Conservation (phyloP, 2,888 invertebrate species). For the Zonitis immaculata region DNA sequence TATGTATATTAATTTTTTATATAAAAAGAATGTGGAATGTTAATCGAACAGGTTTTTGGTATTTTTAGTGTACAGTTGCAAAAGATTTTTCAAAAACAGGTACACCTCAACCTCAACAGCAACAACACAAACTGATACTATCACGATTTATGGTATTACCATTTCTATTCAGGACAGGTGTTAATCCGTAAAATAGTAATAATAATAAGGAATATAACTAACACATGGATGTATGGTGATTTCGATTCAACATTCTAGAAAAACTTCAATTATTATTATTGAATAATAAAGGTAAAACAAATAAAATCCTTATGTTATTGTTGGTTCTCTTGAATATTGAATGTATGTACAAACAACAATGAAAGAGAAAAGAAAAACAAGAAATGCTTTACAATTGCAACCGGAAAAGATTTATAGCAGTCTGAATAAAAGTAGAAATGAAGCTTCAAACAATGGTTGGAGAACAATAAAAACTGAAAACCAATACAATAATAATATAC, state of each 20-base stretch:
- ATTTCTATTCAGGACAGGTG: background rate
- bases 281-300: no score
- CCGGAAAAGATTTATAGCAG: background rate
- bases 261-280: no score
- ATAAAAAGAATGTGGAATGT: slow-evolving; percentile 10
- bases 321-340: background rate
- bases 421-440: background rate
- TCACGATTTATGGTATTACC: background rate
- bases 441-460: background rate
- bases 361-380: background rate
- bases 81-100: slow-evolving; percentile 14
- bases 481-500: background rate
- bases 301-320: no score
- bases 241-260: no score
- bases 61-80: slow-evolving; percentile 14
- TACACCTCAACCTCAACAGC: background rate
- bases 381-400: background rate
- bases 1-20: background rate
- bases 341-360: no score
- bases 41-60: slow-evolving; percentile 19
- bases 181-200: background rate
- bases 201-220: background rate
- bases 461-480: background rate
- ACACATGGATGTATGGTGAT: no score
- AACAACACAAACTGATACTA: background rate